Base-by-base conservation (phyloP, 1,140 invertebrate species). In the Stratiolaelaps scimitus region DNA sequence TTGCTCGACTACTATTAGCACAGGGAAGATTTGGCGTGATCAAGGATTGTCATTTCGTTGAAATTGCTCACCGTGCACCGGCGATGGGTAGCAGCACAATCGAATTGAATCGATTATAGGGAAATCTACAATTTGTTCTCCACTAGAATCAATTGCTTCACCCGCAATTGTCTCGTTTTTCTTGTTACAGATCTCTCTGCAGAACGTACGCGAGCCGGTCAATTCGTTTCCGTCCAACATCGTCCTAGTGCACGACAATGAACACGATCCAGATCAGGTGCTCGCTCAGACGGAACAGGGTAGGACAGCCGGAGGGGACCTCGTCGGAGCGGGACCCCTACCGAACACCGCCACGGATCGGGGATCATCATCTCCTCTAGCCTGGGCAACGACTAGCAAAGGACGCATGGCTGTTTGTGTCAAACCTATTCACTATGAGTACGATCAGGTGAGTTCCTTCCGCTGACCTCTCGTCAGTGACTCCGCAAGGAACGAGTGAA, bases 401-500 rank as follows among this genome's bases (percentile, higher is more conserved):
- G 48, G 47, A 26, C 79, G 78, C 66, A 82, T 95, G 28, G 89
- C 85, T 2, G 83, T 94, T n/a, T 96, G 92, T 75, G 86, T 95
- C 13, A 93, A 94, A 71, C 91, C 92, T 0, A 80, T 96, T 43
- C 91, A 94, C 75, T 92, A 87, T 72, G 82, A 85, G 69, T 95
- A 92, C 75, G 85, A 91, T 72, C 81, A 82, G 71, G 69, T 68
- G 7, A 68, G n/a, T 45, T 46, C n/a, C 4, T 64, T 30, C 28
- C 15, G 20, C 7, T 48, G 26, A 15, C 34, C 0, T 40, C 34
- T 40, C 10, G 34, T 10, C 34, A n/a, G n/a, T n/a, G n/a, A n/a
- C n/a, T n/a, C n/a, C n/a, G n/a, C n/a, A n/a, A n/a, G n/a, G n/a
- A n/a, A n/a, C n/a, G n/a, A n/a, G n/a, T n/a, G n/a, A n/a, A n/a